phyloP scores from a whole-genome alignment of 1,140 invertebrate species.

The Mya arenaria region DNA sequence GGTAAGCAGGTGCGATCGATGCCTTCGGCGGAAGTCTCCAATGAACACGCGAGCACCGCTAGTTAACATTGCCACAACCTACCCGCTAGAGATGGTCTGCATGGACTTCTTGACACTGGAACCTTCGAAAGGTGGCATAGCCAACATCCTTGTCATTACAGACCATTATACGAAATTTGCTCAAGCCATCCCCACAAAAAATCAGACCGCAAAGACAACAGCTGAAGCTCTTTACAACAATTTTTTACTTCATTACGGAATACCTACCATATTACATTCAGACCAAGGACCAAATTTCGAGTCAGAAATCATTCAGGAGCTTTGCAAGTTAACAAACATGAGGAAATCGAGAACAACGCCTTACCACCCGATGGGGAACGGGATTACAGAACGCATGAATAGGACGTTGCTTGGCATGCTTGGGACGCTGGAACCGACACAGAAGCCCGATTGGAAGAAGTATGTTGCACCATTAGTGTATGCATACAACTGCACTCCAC shows the following conservation, averaged over 20 bases:
- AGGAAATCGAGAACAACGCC: conserved; percentile 23
- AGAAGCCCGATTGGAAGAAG: conserved; percentile 53
- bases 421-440: conserved; percentile 33
- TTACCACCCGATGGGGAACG: conserved; percentile 25
- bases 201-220: conserved; percentile 54
- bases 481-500: conserved; percentile 57
- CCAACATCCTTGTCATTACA: conserved; percentile 53
- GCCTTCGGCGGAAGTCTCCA: conserved; percentile 30
- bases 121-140: conserved; percentile 24
- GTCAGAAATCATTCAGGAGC: conserved; percentile 42
- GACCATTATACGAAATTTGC: conserved; percentile 57
- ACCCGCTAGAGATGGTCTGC: conserved; percentile 36
- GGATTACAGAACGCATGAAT: conserved; percentile 37
- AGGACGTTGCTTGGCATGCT: conserved; percentile 51
- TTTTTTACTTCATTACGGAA: conserved; percentile 50
- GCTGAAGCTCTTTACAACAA: conserved; percentile 36
- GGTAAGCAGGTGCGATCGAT: conserved; percentile 31
- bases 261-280: conserved; percentile 39
- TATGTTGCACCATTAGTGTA: conserved; percentile 49
- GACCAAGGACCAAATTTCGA: conserved; percentile 56
- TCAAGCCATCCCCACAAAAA: conserved; percentile 48
- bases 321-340: conserved; percentile 35
- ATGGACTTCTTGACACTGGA: conserved; percentile 42
- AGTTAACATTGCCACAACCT: conserved; percentile 33
- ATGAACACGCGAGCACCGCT: neutral